A percentile compares a stretch with the other conserved stretches of the same genome.
These are phyloP conservation scores for Crypturellus undulatus DNA, from an alignment of 2,113 vertebrate species.

Conservation along the genomic window DNA sequence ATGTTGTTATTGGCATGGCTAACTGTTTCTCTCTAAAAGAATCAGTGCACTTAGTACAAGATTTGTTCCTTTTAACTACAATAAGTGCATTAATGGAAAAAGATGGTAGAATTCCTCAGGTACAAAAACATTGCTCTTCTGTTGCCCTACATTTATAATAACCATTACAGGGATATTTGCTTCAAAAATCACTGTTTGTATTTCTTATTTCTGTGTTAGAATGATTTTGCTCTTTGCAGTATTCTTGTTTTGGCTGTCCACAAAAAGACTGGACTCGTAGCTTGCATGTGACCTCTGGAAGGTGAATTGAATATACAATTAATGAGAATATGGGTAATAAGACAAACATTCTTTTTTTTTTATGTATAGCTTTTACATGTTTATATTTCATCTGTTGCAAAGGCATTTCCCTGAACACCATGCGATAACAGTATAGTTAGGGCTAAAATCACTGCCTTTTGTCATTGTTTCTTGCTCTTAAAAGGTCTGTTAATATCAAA, in stretches of 20 bases:
- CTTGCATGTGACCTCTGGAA: neutral
- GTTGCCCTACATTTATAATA: neutral
- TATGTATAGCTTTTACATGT: neutral
- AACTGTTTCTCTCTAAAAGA: conserved; percentile 18
- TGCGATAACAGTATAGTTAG: neutral
- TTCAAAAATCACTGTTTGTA: neutral
- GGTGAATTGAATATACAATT: neutral
- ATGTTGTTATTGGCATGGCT: conserved; percentile 27
- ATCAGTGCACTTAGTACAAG: conserved; percentile 12
- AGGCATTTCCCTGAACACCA: neutral
- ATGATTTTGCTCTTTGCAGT: neutral
- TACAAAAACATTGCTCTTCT: neutral
- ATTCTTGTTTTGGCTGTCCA: neutral
- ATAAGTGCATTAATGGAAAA: conserved; percentile 18
- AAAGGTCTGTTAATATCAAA: neutral
- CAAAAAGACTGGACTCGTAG: neutral
- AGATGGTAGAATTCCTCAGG: neutral
- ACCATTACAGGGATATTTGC: neutral
- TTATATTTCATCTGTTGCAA: neutral
- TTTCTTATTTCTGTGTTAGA: neutral
- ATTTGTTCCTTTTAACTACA: conserved; percentile 10
- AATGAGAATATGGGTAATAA: neutral
- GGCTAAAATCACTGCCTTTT: neutral
- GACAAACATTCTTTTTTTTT: neutral
- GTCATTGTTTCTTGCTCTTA: neutral